phyloP scores from a whole-genome alignment of 92 coral and sea anemone species.

The Umimayanthus kanabou region DNA sequence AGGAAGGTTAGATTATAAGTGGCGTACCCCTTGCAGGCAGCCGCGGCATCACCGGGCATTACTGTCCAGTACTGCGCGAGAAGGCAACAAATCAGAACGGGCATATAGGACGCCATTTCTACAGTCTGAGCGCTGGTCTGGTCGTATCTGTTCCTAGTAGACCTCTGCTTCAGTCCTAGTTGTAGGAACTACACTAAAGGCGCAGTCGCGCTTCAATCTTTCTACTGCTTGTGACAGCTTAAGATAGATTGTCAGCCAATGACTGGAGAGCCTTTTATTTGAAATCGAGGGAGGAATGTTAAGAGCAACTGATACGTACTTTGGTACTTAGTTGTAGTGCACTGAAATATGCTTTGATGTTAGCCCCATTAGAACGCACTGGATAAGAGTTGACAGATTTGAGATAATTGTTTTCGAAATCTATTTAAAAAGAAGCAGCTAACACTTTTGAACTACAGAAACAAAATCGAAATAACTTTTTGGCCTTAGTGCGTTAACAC shows the following conservation, averaged over 20 bases:
- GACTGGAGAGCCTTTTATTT: background rate
- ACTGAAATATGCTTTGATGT: too few species aligned
- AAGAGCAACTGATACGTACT: background rate
- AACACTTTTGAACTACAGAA: too few species aligned
- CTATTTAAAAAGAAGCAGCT: too few species aligned
- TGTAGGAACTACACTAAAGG: background rate
- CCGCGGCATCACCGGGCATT: conserved; percentile 26
- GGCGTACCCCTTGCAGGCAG: conserved; percentile 59
- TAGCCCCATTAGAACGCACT: too few species aligned
- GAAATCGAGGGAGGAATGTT: background rate
- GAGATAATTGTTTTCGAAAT: too few species aligned
- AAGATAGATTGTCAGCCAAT: background rate
- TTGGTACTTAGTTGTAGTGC: too few species aligned
- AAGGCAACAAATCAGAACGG: background rate
- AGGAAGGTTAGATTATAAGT: conserved; percentile 49
- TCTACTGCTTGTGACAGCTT: background rate
- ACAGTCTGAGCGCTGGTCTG: background rate
- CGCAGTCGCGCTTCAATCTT: background rate
- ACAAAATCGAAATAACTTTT: too few species aligned
- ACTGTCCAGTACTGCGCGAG: conserved; percentile 22
- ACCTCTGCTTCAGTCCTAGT: background rate
- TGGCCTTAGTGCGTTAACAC: too few species aligned
- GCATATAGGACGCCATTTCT: conserved; percentile 10
- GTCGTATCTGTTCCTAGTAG: background rate
- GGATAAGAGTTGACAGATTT: too few species aligned